phyloP scores from a whole-genome alignment of 2,113 vertebrate genomes.

The Trematocara nigrifrons region DNA sequence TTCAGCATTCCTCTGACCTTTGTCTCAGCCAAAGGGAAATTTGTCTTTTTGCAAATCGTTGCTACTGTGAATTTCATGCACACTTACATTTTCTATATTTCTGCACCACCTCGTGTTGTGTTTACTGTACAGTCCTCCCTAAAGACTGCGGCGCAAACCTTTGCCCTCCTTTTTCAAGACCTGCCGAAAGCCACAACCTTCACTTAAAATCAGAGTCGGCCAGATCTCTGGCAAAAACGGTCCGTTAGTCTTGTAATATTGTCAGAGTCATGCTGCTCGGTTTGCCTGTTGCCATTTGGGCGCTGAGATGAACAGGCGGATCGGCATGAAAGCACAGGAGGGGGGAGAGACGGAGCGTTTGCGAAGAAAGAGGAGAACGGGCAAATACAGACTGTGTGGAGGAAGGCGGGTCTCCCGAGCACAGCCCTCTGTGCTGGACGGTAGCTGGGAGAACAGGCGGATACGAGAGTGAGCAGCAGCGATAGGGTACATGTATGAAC shows the following conservation, averaged over 20 bases:
- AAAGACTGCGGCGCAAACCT: neutral
- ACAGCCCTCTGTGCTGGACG: constrained; percentile 5
- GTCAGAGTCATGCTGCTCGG: constrained; percentile 11
- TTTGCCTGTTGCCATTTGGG: constrained; percentile 43
- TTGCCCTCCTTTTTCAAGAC: neutral
- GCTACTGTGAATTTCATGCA: neutral
- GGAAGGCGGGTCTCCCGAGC: constrained; percentile 27
- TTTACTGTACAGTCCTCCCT: neutral
- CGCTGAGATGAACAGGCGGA: constrained; percentile 41
- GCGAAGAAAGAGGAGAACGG: neutral
- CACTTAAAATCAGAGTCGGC: neutral
- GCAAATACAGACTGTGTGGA: constrained; percentile 44
- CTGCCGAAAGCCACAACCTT: neutral
- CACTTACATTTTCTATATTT: neutral
- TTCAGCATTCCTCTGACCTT: constrained; percentile 12
- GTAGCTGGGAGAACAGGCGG: neutral
- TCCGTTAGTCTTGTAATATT: neutral
- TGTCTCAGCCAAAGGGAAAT: neutral
- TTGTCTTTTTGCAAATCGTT: neutral
- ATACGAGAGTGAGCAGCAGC: neutral
- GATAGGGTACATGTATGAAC: neutral
- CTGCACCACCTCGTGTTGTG: neutral
- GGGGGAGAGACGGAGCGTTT: neutral
- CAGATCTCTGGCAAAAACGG: neutral
- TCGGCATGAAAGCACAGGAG: constrained; percentile 27